Percentiles rank a stretch among this genome's conserved stretches.
Conservation (phyloP, 2,888 invertebrate genomes). For the Rotaria sp. region DNA sequence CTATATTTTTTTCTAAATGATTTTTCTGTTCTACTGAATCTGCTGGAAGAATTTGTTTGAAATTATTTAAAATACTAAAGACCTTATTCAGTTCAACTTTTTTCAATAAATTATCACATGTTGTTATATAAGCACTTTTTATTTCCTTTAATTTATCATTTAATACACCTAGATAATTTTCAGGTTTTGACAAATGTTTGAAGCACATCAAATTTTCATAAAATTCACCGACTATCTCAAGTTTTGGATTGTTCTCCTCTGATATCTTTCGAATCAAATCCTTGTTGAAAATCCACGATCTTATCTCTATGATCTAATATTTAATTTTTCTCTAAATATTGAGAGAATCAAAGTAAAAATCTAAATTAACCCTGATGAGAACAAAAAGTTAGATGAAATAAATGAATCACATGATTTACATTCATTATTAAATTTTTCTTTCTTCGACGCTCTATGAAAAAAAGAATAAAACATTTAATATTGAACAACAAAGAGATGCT, state of each 20-base stretch:
- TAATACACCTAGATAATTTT: neutral
- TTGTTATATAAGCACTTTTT: neutral
- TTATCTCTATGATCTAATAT: neutral
- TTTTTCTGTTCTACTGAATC: no score
- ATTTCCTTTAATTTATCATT: neutral
- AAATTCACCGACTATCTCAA: no score
- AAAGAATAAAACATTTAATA: neutral
- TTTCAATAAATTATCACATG: neutral
- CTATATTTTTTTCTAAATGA: no score
- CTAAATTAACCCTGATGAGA: neutral
- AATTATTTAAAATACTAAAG: neutral
- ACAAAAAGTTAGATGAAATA: neutral
- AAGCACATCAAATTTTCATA: no score
- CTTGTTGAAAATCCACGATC: neutral
- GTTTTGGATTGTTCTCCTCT: no score
- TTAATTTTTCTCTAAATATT: neutral
- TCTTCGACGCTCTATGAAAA: neutral
- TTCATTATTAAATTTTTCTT: neutral
- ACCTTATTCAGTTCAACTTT: neutral
- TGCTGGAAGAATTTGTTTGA: neutral
- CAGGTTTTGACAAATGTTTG: no score
- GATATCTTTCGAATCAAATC: no score
- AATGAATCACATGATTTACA: neutral
- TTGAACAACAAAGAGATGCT: conserved; percentile 11
- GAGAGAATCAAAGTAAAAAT: neutral